Evolutionary conservation across 2,888 invertebrate species (phyloP).

Genomic region (Molanna angustata): DNA sequence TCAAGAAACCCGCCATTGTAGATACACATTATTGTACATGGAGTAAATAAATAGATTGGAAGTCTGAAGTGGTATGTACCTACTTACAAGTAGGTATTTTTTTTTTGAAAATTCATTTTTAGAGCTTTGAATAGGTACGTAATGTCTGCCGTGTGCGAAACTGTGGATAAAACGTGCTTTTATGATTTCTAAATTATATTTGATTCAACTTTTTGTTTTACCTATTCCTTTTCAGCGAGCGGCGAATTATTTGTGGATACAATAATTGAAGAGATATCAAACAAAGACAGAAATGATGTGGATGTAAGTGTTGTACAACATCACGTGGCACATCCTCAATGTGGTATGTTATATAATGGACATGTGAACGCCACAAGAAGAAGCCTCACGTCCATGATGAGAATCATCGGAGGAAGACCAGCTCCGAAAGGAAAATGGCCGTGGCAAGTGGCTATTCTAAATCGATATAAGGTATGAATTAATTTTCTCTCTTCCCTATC

Average conservation of each 20-base stretch:
- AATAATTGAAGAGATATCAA: constrained; percentile 25
- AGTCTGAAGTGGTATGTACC: no score
- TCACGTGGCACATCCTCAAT: constrained; percentile 10
- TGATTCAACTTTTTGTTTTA: neutral
- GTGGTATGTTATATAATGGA: constrained; percentile 25
- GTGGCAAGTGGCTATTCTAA: constrained; percentile 91
- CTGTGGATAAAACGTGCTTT: no score
- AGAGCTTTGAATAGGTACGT: no score
- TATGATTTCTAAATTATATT: neutral
- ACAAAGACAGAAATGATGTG: constrained; percentile 23
- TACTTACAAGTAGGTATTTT: no score
- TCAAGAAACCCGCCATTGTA: no score
- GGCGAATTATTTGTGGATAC: constrained; percentile 29
- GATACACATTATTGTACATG: no score
- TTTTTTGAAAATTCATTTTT: no score
- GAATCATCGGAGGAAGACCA: constrained; percentile 85
- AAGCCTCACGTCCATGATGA: constrained; percentile 58
- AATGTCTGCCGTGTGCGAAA: no score
- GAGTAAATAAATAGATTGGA: no score
- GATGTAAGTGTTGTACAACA: constrained; percentile 15
- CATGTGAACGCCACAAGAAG: constrained; percentile 36
- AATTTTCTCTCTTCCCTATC: no score
- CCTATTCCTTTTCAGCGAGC: constrained; percentile 14
- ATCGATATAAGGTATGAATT: constrained; percentile 76
- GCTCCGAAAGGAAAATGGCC: constrained; percentile 85